A percentile compares a stretch with the other conserved stretches of the same genome.
Evolutionary conservation across 2,888 invertebrate genomes (phyloP).

Genomic region (Apoderus coryli): DNA sequence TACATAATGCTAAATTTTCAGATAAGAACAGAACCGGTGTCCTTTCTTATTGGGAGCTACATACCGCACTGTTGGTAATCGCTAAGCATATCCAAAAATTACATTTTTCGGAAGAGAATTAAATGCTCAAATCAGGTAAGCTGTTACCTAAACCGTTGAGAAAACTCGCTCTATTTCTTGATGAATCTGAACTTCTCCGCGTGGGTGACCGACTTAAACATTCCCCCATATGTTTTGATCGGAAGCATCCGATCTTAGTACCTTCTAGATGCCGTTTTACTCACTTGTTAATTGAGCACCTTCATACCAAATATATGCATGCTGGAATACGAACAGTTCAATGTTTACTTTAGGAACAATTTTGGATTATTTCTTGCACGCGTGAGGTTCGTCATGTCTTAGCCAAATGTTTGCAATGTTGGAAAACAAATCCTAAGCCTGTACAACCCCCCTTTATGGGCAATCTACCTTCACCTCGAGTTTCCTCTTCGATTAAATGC

Average conservation of each 20-base stretch:
- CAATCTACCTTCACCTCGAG: neutral
- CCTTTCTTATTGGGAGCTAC: no score
- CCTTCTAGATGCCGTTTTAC: neutral
- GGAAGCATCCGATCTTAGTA: neutral
- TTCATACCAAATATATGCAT: slow-evolving; percentile 3
- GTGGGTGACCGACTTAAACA: no score
- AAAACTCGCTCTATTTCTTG: neutral
- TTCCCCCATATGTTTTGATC: neutral
- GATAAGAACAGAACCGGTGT: no score
- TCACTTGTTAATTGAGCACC: neutral
- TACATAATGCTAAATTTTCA: no score
- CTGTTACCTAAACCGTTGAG: neutral
- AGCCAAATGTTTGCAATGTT: slow-evolving; percentile 1
- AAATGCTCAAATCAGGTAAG: neutral
- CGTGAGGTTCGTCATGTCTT: neutral
- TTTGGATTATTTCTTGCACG: neutral
- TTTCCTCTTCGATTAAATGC: slow-evolving; percentile 11
- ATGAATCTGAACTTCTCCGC: neutral
- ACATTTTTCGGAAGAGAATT: neutral
- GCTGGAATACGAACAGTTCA: neutral
- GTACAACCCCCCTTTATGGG: slow-evolving; percentile 3
- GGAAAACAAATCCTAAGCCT: slow-evolving; percentile 2
- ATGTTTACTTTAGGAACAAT: no score
- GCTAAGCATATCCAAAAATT: no score
- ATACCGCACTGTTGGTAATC: no score